Base-by-base conservation (phyloP, 2,113 vertebrate genomes). In the Pseudonaja textilis region DNA sequence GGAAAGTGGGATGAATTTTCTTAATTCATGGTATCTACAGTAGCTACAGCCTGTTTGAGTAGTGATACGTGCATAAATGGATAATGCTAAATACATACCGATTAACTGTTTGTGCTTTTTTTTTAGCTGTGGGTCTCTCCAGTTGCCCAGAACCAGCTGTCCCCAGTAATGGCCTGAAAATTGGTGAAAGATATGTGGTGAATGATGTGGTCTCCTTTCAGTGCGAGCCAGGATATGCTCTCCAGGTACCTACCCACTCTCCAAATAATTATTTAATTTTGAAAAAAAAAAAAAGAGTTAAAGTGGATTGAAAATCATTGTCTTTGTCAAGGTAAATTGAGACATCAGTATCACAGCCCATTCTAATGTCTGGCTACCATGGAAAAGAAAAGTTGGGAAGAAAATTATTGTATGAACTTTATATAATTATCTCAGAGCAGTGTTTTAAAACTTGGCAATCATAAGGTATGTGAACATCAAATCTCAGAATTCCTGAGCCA, bases 171-270 rank as follows among this genome's bases (percentile, higher is more conserved):
- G 98, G 98, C 6, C 97, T 99, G 93, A 99, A 99, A 97, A 92
- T 98, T 0, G 99, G 99, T 0, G 99, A 99, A 87, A 98, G 99
- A 85, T 98, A 99, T 81, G 96, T 99, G 94, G 99, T 99, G 98
- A 99, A 99, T 54, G 99, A 99, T 0, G 99, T 99, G 42, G 98
- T 99, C 93, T 99, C 99, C 18, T 99, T 99, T 97, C 99, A 99
- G 94, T 99, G 99, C 56, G 99, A 99, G 91, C 99, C 99, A 0
- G 99, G 99, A 94, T 99, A 99, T 8, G 98, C 98, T 1, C 98
- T 99, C 7, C 99, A 99, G 99, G 99, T 99, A 98, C 39, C 0
- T 20, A 81, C 74, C 34, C 7, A 42, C 74, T 42, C 34, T 81
- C 74, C 74, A 81, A 42, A 42, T 81, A 81, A 20, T 81, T 42